Conservation (phyloP, 2,797 vertebrate species). For the Sebastes reedi region DNA sequence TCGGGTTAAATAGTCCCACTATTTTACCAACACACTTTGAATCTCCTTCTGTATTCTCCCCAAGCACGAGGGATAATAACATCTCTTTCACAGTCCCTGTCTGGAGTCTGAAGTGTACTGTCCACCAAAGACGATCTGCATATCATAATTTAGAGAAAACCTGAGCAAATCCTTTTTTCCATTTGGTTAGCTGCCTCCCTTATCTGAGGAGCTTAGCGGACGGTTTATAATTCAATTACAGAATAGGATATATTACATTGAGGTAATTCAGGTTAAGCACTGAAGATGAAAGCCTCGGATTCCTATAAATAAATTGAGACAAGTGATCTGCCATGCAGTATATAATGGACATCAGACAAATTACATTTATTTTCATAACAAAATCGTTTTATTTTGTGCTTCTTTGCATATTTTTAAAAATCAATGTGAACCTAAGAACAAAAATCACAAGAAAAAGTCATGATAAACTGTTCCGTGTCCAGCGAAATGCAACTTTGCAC, state of each 20-base stretch:
- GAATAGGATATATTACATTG: constrained; percentile 61
- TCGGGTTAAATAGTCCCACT: constrained; percentile 13
- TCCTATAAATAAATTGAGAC: constrained; percentile 44
- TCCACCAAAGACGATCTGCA: constrained; percentile 56
- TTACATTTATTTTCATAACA: neutral
- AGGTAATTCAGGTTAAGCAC: constrained; percentile 66
- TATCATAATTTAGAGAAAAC: constrained; percentile 68
- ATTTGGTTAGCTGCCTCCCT: constrained; percentile 63
- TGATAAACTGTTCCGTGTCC: neutral
- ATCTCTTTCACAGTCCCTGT: constrained; percentile 26
- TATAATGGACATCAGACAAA: neutral
- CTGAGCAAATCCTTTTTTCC: constrained; percentile 63
- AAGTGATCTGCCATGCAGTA: constrained; percentile 18
- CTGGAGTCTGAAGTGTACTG: constrained; percentile 42
- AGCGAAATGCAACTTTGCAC: neutral
- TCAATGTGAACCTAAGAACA: neutral
- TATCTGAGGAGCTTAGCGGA: constrained; percentile 63
- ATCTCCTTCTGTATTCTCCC: constrained; percentile 12
- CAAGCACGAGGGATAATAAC: constrained; percentile 19
- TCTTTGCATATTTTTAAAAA: neutral
- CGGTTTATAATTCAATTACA: constrained; percentile 70
- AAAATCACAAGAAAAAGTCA: neutral
- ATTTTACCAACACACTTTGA: constrained; percentile 6
- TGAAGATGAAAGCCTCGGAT: constrained; percentile 41
- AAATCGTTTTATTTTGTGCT: neutral